Evolutionary conservation across 2,797 vertebrate genomes (phyloP).

Genomic region (Holocentrus rufus): DNA sequence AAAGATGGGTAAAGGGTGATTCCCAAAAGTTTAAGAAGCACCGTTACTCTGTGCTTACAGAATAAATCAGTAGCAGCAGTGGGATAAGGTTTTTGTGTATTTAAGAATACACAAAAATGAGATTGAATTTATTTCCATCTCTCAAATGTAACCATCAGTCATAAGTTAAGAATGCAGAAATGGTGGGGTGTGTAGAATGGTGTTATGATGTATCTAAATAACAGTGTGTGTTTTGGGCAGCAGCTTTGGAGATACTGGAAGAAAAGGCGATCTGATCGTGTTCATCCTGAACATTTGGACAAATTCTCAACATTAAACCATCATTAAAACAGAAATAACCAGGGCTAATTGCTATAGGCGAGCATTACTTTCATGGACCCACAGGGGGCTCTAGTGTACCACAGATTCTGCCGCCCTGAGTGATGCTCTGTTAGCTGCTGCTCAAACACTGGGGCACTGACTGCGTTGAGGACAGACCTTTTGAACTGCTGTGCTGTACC

Average conservation of each 20-base stretch:
- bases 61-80: background rate
- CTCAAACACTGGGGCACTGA: slow-evolving; percentile 62
- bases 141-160: slow-evolving; percentile 25
- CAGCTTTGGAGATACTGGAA: slow-evolving; percentile 37
- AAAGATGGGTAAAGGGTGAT: background rate
- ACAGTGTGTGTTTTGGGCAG: slow-evolving; percentile 7
- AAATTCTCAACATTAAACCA: slow-evolving; percentile 62
- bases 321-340: slow-evolving; percentile 62
- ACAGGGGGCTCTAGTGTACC: slow-evolving; percentile 96
- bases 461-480: slow-evolving; percentile 75
- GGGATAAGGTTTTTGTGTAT: slow-evolving; percentile 4
- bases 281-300: slow-evolving; percentile 60
- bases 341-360: slow-evolving; percentile 44
- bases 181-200: slow-evolving; percentile 14
- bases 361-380: slow-evolving; percentile 76
- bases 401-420: slow-evolving; percentile 78
- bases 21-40: slow-evolving; percentile 23
- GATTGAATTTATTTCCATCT: slow-evolving; percentile 12
- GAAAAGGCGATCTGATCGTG: slow-evolving; percentile 46
- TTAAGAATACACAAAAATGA: slow-evolving; percentile 21
- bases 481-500: slow-evolving; percentile 73
- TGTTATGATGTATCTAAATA: background rate
- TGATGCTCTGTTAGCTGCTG: slow-evolving; percentile 45
- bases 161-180: slow-evolving; percentile 10
- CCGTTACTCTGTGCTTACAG: slow-evolving; percentile 12